These are phyloP conservation scores for Steinernema hermaphroditum DNA, from an alignment of 2,888 invertebrate genomes.

Conservation along the genomic window DNA sequence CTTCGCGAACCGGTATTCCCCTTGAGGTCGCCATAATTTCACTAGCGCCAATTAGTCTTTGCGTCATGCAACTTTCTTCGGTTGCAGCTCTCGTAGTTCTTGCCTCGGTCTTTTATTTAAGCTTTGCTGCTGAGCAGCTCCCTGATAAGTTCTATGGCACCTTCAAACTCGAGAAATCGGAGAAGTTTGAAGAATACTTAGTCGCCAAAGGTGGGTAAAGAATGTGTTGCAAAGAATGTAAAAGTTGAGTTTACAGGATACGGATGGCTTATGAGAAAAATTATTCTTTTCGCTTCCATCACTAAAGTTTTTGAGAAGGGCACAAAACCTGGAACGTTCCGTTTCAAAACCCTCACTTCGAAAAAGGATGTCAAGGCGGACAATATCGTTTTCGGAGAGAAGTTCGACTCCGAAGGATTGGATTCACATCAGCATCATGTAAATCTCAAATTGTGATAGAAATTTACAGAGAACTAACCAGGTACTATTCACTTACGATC, in stretches of 20 bases:
- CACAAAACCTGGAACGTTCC: slow-evolving; percentile 10
- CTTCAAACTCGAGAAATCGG: slow-evolving; percentile 28
- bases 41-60: no score
- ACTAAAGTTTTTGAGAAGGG: slow-evolving; percentile 46
- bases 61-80: no score
- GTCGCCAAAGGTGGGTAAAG: neutral
- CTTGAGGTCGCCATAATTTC: neutral
- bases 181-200: slow-evolving; percentile 5
- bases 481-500: slow-evolving; percentile 22
- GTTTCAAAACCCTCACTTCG: slow-evolving; percentile 21
- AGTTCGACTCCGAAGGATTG: slow-evolving; percentile 21
- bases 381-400: slow-evolving; percentile 20
- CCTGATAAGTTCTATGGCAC: slow-evolving; percentile 56
- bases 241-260: neutral
- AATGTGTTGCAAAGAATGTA: no score
- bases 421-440: slow-evolving; percentile 26
- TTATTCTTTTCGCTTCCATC: slow-evolving; percentile 52
- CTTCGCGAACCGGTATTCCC: neutral
- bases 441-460: neutral
- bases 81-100: no score
- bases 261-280: slow-evolving; percentile 54
- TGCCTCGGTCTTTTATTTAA: neutral
- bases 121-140: slow-evolving; percentile 35
- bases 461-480: neutral
- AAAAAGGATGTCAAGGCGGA: slow-evolving; percentile 9